Evolutionary conservation across 2,797 vertebrate genomes (phyloP), one percentile per base, ranked within the genome.

Genomic region (Lutjanus campechanus): DNA sequence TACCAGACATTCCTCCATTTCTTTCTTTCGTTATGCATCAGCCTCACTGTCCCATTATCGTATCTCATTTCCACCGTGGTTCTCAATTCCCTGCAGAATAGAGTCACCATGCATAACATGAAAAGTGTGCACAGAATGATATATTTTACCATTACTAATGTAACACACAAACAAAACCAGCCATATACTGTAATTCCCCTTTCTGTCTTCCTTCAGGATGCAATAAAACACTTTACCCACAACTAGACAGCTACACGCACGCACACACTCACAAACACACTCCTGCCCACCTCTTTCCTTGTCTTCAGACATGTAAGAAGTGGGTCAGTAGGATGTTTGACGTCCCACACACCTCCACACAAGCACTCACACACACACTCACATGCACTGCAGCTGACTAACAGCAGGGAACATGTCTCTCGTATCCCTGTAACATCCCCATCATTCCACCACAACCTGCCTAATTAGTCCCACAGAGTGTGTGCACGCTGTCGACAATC

Each of bases 381-480:
- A 59, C 56, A 82, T 65, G 63, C 50, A 60, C 69, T 70, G 54
- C 73, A 69, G 78, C 76, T 89, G 78, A 81, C 49, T 53, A 84
- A 79, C 80, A 87, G 85, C 69, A 71, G 81, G 79, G 66, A 88
- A 74, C 69, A 76, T 77, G 75, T 81, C 71, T 86, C 83, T 76
- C 19, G 22, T 71, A 85, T 90, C 77, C 63, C 61, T 19, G 43
- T 79, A 85, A 88, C 77, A 79, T 87, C 75, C 81, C 78, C 81
- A 76, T 87, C 83, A 84, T 85, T 84, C 80, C 85, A 82, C 79
- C 83, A 87, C 85, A 89, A 82, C 76, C 80, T 78, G 70, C 79
- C 81, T 93, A 92, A 93, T 93, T 92, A 91, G 89, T 91, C 91
- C 91, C 91, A 79, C 60, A 76, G 89, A 83, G 91, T 89, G 76